Percentiles rank a stretch among this genome's conserved stretches.
Conservation (phyloP, 2,888 invertebrate genomes). For the Tineola bisselliella region DNA sequence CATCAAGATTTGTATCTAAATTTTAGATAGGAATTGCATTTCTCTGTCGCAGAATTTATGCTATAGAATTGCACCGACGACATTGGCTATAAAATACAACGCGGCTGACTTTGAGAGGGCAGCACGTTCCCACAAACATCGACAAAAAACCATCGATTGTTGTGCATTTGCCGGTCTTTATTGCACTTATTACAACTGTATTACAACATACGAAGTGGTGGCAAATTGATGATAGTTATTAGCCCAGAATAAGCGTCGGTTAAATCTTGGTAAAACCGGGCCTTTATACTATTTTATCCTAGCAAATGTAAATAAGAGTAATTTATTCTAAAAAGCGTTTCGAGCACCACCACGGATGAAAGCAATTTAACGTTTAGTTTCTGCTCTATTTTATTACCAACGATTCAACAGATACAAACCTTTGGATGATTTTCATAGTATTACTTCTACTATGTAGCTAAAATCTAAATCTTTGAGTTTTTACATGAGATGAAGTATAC, state of each 20-base stretch:
- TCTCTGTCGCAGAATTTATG: constrained; percentile 34
- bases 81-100: constrained; percentile 27
- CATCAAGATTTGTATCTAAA: constrained; percentile 47
- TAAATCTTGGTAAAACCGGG: too few relatives aligned
- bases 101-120: constrained; percentile 16
- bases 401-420: too few relatives aligned
- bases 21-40: constrained; percentile 41
- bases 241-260: too few relatives aligned
- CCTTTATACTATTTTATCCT: not conserved
- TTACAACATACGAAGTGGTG: too few relatives aligned
- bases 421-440: too few relatives aligned
- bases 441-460: too few relatives aligned
- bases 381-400: not conserved
- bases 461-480: too few relatives aligned
- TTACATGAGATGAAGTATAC: too few relatives aligned
- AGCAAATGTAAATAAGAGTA: not conserved
- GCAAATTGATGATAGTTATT: too few relatives aligned
- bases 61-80: constrained; percentile 33
- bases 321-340: not conserved
- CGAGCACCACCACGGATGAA: not conserved
- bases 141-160: constrained; percentile 12
- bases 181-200: not conserved
- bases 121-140: constrained; percentile 13
- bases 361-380: not conserved
- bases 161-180: not conserved